Conservation (phyloP, 2,113 vertebrate species). For the Sceloporus undulatus region DNA sequence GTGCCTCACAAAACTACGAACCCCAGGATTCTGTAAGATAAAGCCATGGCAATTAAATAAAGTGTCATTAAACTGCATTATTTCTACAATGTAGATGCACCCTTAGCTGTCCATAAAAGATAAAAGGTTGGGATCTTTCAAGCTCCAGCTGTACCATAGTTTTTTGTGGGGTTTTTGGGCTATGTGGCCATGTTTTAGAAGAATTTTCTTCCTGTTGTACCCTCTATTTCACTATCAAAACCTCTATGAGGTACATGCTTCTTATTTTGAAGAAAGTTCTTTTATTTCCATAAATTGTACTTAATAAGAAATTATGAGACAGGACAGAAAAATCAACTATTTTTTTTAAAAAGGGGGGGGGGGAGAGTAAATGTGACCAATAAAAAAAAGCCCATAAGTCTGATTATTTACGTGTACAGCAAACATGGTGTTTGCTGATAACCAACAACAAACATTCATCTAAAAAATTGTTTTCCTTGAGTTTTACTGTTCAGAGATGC, state of each 20-base stretch:
- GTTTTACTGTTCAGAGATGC: constrained; percentile 52
- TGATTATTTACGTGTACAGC: constrained; percentile 1
- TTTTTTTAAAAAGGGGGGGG: constrained; percentile 6
- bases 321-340: constrained; percentile 21
- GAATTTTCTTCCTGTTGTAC: too few species aligned
- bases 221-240: not conserved
- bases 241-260: not conserved
- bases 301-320: constrained; percentile 18
- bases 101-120: fast-evolving
- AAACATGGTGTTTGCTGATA: constrained; percentile 46
- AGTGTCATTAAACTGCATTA: too few species aligned
- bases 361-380: not conserved
- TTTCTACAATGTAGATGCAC: too few species aligned
- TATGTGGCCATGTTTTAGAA: too few species aligned
- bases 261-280: not conserved
- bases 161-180: too few species aligned
- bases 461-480: constrained; percentile 46
- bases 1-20: too few species aligned
- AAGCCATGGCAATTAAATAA: too few species aligned
- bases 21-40: too few species aligned
- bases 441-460: constrained; percentile 21
- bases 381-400: not conserved
- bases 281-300: constrained; percentile 31
- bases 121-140: not conserved
- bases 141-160: not conserved